Base-by-base conservation (phyloP, 2,797 vertebrate genomes). In the Phoebastria nigripes region DNA sequence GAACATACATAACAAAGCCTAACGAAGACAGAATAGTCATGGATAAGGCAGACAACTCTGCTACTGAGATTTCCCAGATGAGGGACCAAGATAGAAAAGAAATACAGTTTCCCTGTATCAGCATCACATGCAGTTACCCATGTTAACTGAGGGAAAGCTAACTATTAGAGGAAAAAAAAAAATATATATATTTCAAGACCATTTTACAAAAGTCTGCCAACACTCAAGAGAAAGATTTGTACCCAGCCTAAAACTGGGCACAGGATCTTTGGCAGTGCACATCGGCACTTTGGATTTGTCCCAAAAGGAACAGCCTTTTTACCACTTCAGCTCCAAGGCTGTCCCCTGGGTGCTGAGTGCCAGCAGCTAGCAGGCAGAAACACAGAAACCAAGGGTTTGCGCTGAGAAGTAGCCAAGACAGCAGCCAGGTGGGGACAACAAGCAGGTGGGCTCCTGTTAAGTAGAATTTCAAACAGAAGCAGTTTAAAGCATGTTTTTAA, bases 1-100 rank as follows among this genome's bases (percentile, higher is more conserved):
- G 17, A 90, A n/a, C 0, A 0, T 13, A 18, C 0, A 7, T 11
- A 81, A 66, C 0, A 1, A 88, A 81, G n/a, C 21, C 51, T 51
- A 84, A 71, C 2, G 7, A 77, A 39, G 44, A 82, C 5, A 77
- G 46, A 83, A 37, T 2, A 65, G 37, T 41, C 1, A 0, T 3
- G 12, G 46, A 65, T 24, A 47, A 72, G 33, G n/a, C 44, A 89
- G 54, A 69, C 13, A 79, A 35, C 41, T 67, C 59, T 31, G 17
- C 37, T 63, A 51, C 39, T 65, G 41, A 47, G 44, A 69, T 33
- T 42, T 85, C 41, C 33, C 29, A 80, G 24, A 31, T 3, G 1
- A 88, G 9, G 49, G 20, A 51, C 18, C 44, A 59, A 42, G 24
- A 51, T 0, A 70, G 58, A n/a, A 63, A 51, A 69, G 33, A 71